A percentile compares a stretch with the other conserved stretches of the same genome.
These are phyloP conservation scores for Silvanus unidentatus DNA, from an alignment of 2,888 invertebrate species.

Conservation along the genomic window DNA sequence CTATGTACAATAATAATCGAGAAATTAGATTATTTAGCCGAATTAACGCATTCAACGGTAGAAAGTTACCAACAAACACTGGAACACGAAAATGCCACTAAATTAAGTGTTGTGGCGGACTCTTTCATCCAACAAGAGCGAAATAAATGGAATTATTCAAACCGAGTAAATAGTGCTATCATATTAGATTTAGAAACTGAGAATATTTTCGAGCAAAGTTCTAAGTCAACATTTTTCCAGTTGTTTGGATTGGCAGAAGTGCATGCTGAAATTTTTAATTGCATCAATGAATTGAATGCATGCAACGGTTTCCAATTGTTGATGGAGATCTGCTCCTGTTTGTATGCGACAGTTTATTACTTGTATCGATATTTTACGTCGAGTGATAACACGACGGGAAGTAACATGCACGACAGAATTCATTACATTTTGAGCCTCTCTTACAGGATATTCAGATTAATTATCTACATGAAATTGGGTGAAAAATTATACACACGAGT, in stretches of 20 bases:
- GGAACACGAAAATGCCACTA: no score
- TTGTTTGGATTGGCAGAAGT: neutral
- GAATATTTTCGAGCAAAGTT: neutral
- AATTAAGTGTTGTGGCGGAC: no score
- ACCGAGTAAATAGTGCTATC: no score
- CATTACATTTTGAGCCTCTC: neutral
- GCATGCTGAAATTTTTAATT: neutral
- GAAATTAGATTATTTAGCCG: conserved; percentile 6
- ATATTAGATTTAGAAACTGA: no score
- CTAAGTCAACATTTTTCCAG: neutral
- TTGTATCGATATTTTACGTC: conserved; percentile 23
- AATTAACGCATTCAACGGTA: neutral
- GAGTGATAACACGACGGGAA: neutral
- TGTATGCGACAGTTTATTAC: conserved; percentile 23
- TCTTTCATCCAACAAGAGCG: no score
- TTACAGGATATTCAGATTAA: neutral
- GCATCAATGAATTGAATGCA: conserved; percentile 15
- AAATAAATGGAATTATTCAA: no score
- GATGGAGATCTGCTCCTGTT: conserved; percentile 16
- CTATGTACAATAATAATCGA: neutral
- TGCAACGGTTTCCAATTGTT: conserved; percentile 22
- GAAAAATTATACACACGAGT: neutral
- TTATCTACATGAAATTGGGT: neutral
- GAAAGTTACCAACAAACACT: no score
- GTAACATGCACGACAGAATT: neutral